Base-by-base conservation (phyloP, 2,797 vertebrate species). In the Smutsia gigantea region DNA sequence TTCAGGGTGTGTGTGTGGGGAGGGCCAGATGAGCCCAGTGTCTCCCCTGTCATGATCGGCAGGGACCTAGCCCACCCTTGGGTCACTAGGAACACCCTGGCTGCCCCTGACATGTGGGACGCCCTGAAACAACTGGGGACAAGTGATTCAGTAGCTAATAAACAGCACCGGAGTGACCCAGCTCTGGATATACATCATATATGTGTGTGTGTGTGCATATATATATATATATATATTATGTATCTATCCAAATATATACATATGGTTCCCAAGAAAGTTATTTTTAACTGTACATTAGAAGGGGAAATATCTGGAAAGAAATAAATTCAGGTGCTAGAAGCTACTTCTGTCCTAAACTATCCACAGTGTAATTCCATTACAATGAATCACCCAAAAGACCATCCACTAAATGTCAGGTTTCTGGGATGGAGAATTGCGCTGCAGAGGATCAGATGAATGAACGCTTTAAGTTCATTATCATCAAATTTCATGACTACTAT, bases 1-100 rank as follows among this genome's bases (percentile, higher is more conserved):
- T 72, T 59, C 61, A 29, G 27, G 55, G 27, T 8, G 55, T 5
- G 8, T 2, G 27, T 7, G 55, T 4, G 8, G 2, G 0, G 13
- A 31, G 25, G 46, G 11, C 19, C 27, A 51, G 2, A 18, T 1
- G 53, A 59, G 31, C 5, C 7, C 0, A 2, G 0, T 0, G 7
- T 59, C 59, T 55, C 72, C 15, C 10, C 0, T 0, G 0, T 4
- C 18, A 34, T 59, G 5, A 29, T 4, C 0, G 42, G 42, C 64
- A 4, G 64, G 4, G 2, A 51, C 27, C 7, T 14, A 17, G 29
- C 19, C 37, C 23, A 1, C 39, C 27, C 8, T 0, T 2, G 7
- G 29, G 51, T 49, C 13, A 6, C 2, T 1, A 8, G 2, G 11
- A 2, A 7, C 51, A 5, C 49, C n/a, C 29, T 1, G 64, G 81